Conservation (phyloP, 2,797 vertebrate species). For the Eospalax fontanierii region DNA sequence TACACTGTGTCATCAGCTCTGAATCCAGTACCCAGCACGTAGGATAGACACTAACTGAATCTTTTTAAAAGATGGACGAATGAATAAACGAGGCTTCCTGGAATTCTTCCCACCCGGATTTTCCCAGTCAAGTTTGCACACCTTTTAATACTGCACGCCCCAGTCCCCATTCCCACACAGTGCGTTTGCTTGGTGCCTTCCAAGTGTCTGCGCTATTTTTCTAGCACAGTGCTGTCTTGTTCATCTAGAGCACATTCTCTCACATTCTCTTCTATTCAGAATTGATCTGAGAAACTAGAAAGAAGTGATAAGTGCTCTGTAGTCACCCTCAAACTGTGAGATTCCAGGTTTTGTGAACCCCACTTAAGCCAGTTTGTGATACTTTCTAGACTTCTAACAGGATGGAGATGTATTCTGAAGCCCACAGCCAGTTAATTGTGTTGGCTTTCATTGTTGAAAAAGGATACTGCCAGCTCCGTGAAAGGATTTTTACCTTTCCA, state of each 20-base stretch:
- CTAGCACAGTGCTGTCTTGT: neutral
- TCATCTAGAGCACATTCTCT: neutral
- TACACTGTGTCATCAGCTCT: neutral
- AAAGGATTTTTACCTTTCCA: neutral
- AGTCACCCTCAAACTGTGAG: neutral
- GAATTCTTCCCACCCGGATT: neutral
- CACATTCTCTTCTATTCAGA: neutral
- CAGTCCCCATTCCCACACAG: neutral
- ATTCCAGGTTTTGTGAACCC: neutral
- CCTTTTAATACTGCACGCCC: neutral
- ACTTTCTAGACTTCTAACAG: neutral
- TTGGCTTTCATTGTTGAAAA: conserved; percentile 2
- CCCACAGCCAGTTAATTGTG: neutral
- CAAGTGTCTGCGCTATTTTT: neutral
- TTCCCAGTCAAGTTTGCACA: neutral
- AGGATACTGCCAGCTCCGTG: neutral
- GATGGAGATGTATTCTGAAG: neutral
- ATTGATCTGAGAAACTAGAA: neutral
- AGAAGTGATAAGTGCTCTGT: neutral
- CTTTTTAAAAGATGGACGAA: neutral
- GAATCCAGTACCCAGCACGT: neutral
- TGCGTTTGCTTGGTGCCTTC: neutral
- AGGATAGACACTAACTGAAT: neutral
- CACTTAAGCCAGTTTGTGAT: neutral
- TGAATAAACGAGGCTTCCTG: neutral